Conservation (phyloP, 2,113 vertebrate species). For the Bostrychus sinensis region DNA sequence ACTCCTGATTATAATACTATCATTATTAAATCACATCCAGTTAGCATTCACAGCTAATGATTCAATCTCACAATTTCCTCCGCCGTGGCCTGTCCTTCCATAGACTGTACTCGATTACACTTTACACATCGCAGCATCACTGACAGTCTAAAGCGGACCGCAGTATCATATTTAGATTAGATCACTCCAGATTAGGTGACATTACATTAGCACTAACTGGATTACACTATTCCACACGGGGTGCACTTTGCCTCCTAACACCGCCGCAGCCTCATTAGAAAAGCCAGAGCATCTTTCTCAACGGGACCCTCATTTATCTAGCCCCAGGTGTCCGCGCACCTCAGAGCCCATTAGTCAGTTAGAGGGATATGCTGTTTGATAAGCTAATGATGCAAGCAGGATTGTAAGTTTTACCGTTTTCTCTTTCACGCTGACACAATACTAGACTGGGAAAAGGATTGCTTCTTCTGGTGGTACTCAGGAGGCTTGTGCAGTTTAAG, state of each 20-base stretch:
- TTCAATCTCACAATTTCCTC: background rate
- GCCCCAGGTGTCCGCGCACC: slow-evolving; percentile 1
- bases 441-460: background rate
- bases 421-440: background rate
- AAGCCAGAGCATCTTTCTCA: background rate
- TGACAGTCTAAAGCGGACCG: background rate
- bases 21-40: too few species aligned
- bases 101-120: background rate
- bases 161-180: background rate
- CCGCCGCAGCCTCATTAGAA: background rate
- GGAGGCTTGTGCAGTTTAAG: too few species aligned
- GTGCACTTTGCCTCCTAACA: background rate
- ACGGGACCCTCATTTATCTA: background rate
- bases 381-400: background rate
- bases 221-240: background rate
- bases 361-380: background rate
- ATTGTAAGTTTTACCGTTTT: background rate
- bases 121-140: background rate
- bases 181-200: background rate
- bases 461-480: too few species aligned
- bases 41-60: too few species aligned
- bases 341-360: background rate
- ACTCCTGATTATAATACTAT: too few species aligned
- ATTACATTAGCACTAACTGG: background rate
- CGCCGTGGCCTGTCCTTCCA: background rate